A percentile compares a stretch with the other conserved stretches of the same genome.
phyloP scores from a whole-genome alignment of 2,113 vertebrate genomes.

The Cryptoleucopteryx plumbea region DNA sequence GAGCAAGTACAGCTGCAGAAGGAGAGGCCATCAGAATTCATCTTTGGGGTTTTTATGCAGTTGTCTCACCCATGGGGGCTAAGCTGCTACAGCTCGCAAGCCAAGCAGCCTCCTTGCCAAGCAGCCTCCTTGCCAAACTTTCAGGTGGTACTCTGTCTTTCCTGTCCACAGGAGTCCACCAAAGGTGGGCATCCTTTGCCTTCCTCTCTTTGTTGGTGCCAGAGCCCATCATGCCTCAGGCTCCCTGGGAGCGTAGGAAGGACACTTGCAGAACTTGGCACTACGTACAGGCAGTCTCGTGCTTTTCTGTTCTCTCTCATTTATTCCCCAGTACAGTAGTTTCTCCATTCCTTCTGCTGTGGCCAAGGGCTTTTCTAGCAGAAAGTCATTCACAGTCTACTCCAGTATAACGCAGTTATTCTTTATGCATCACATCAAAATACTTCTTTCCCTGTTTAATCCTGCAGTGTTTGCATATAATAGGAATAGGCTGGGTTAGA shows the following conservation, averaged over 20 bases:
- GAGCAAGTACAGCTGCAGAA: background rate
- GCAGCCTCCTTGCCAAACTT: background rate
- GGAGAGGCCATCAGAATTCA: background rate
- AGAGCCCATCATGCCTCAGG: background rate
- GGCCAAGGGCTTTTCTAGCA: background rate
- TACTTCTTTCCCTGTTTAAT: background rate
- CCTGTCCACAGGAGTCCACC: accelerated
- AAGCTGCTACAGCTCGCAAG: background rate
- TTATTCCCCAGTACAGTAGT: background rate
- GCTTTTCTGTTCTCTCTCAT: background rate
- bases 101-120: background rate
- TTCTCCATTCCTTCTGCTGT: background rate
- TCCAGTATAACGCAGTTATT: background rate
- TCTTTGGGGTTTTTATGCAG: background rate
- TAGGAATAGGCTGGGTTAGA: background rate
- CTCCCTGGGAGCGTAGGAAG: background rate
- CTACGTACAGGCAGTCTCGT: accelerated
- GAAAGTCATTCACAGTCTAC: background rate
- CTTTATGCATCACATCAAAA: background rate
- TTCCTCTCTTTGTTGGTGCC: background rate
- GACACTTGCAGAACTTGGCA: background rate
- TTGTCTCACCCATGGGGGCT: accelerated
- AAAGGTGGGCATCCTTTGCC: background rate
- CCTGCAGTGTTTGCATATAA: background rate
- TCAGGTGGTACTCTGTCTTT: background rate